These are phyloP conservation scores for Tanytarsus gracilentus DNA, from an alignment of 2,888 invertebrate species.

Conservation along the genomic window DNA sequence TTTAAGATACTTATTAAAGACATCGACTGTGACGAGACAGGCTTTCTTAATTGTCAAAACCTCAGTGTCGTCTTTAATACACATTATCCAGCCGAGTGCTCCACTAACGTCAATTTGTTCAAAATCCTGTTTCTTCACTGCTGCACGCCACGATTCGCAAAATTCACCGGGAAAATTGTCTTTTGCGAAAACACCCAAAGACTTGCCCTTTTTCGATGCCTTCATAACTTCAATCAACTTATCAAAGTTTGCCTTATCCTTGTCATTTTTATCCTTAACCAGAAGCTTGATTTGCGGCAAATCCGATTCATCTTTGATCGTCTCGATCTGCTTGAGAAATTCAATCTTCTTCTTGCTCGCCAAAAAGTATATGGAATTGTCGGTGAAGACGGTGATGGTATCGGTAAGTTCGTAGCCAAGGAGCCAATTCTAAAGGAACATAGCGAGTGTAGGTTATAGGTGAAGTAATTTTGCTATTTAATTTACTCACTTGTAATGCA, in stretches of 20 bases:
- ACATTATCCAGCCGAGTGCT: conserved; percentile 77
- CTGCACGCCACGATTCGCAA: conserved; percentile 80
- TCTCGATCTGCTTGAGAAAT: conserved; percentile 83
- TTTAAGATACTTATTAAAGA: conserved; percentile 92
- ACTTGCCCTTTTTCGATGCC: conserved; percentile 79
- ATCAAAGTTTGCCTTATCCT: conserved; percentile 84
- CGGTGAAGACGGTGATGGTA: conserved; percentile 84
- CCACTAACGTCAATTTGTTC: conserved; percentile 80
- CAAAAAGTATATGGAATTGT: conserved; percentile 76
- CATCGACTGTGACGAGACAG: conserved; percentile 83
- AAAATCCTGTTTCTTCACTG: conserved; percentile 67
- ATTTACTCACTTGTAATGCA: conserved; percentile 66
- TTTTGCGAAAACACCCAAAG: conserved; percentile 81
- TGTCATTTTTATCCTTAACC: conserved; percentile 83
- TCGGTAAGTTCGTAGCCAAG: conserved; percentile 95
- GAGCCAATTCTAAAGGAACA: conserved; percentile 74
- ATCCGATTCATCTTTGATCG: conserved; percentile 71
- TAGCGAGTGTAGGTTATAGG: conserved; percentile 5
- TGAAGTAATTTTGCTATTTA: neutral
- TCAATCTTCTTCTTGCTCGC: conserved; percentile 98
- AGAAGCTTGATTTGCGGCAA: conserved; percentile 63
- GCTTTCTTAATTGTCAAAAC: conserved; percentile 85
- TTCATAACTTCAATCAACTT: conserved; percentile 71
- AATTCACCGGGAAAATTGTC: conserved; percentile 92
- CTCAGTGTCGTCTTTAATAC: conserved; percentile 91